phyloP scores from a whole-genome alignment of 2,888 invertebrate genomes.

The Pasiphila rectangulata region DNA sequence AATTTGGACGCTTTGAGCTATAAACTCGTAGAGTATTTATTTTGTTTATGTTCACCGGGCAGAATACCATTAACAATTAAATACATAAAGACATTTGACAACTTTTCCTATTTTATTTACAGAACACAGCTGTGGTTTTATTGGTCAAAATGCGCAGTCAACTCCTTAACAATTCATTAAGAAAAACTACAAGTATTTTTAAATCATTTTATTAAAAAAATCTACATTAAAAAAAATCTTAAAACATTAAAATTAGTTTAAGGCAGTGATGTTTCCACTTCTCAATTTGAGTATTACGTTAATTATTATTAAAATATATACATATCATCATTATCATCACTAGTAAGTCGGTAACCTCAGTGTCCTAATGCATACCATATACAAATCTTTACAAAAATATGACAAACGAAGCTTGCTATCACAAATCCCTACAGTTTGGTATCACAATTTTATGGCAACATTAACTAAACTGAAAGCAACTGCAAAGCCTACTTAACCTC shows the following conservation, averaged over 20 bases:
- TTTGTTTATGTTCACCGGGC: no score
- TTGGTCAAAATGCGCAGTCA: no score
- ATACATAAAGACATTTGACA: no score
- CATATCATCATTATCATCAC: conserved; percentile 37
- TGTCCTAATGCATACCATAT: conserved; percentile 34
- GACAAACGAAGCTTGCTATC: conserved; percentile 34
- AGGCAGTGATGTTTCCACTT: conserved; percentile 70
- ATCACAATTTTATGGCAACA: conserved; percentile 75
- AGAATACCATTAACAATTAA: no score
- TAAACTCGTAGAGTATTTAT: no score
- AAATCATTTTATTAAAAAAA: conserved; percentile 51
- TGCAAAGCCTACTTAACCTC: conserved; percentile 7
- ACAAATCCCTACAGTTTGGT: conserved; percentile 57
- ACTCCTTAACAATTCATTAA: no score
- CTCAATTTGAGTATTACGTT: conserved; percentile 68
- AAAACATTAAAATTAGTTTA: conserved; percentile 65
- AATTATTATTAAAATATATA: conserved; percentile 43
- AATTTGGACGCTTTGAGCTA: no score
- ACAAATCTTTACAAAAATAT: conserved; percentile 37
- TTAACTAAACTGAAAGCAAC: conserved; percentile 26
- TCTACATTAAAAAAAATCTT: conserved; percentile 57
- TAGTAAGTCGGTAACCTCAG: conserved; percentile 50
- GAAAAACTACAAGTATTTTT: conserved; percentile 9
- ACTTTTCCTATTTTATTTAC: no score
- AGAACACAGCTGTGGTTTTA: no score